These are phyloP conservation scores for Pogonomyrmex barbatus DNA, from an alignment of 1,140 invertebrate species.

Conservation along the genomic window DNA sequence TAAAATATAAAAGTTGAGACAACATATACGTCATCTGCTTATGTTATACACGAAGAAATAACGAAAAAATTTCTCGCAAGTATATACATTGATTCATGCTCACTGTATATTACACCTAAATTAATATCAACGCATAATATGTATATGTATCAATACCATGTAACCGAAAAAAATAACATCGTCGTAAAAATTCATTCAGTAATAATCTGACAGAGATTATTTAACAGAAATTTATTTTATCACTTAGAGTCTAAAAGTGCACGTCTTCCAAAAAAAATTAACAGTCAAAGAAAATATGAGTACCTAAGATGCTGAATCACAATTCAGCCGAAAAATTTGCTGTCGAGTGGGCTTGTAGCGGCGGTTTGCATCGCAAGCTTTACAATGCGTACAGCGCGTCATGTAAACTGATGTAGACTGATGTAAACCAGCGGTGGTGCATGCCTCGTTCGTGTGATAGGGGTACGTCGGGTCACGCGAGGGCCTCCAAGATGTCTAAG, in stretches of 20 bases:
- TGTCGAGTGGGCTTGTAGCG: background rate
- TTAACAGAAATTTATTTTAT: background rate
- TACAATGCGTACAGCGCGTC: conserved; percentile 59
- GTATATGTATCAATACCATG: background rate
- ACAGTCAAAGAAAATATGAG: background rate
- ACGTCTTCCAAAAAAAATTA: background rate
- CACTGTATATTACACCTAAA: background rate
- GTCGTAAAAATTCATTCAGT: background rate
- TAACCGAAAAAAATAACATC: background rate
- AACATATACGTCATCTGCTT: too few species aligned
- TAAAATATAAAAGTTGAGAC: too few species aligned
- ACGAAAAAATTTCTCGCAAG: background rate
- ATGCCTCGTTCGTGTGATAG: background rate
- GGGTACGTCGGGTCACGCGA: conserved; percentile 68
- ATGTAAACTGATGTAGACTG: conserved; percentile 69
- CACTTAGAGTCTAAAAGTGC: background rate
- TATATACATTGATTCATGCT: background rate
- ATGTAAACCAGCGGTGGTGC: conserved; percentile 66
- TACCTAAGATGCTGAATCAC: conserved; percentile 62
- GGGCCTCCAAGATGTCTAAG: conserved; percentile 61
- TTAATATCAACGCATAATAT: background rate
- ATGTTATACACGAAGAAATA: too few species aligned
- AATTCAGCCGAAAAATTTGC: conserved; percentile 3
- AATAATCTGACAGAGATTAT: background rate
- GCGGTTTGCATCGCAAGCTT: conserved; percentile 42